Evolutionary conservation across 2,888 invertebrate species (phyloP), one percentile per base, ranked within the genome.

Genomic region (Peribatodes rhomboidaria): DNA sequence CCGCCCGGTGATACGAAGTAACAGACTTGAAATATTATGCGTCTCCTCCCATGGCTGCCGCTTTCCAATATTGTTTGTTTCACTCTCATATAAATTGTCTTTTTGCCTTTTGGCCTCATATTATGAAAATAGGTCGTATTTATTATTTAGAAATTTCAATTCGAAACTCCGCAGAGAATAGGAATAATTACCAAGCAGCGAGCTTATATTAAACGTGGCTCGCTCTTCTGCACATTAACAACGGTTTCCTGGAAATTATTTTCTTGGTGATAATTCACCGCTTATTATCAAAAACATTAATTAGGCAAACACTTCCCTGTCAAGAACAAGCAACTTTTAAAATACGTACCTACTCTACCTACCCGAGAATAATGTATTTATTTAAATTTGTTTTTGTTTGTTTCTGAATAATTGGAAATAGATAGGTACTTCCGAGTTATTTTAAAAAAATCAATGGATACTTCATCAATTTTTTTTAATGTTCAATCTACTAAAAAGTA

Each of bases 41-140:
- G 52, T n/a, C 47, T 18, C 49, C 13, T 10, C 16, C 53, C 41
- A 37, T n/a, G 59, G 66, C 59, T 20, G 52, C 59, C 52, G 46
- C 60, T 66, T 62, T 66, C 56, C 49, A 50, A 65, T 68, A 68
- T 64, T 69, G 65, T 68, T 68, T 60, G 63, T 66, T 57, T 60
- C 39, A 53, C 59, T 59, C 61, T 59, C 52, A 47, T 61, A 49
- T 53, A 65, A 65, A 58, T 62, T 63, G 56, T 47, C 47, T 62
- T 69, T 60, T 65, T 71, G 62, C 46, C 52, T 61, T 67, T 64
- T 61, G 44, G 31, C 47, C 33, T 41, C 39, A 54, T 42, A 54
- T 53, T 47, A 47, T 53, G 63, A 53, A 63, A 63, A 47, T 49
- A 35, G 58, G 22, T 52, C 50, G 53, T 55, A 49, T 60, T 67